Percentiles rank a stretch among this genome's conserved stretches.
phyloP scores from a whole-genome alignment of 53 echinoderm and acorn worm species.

The Stichopus horrens region DNA sequence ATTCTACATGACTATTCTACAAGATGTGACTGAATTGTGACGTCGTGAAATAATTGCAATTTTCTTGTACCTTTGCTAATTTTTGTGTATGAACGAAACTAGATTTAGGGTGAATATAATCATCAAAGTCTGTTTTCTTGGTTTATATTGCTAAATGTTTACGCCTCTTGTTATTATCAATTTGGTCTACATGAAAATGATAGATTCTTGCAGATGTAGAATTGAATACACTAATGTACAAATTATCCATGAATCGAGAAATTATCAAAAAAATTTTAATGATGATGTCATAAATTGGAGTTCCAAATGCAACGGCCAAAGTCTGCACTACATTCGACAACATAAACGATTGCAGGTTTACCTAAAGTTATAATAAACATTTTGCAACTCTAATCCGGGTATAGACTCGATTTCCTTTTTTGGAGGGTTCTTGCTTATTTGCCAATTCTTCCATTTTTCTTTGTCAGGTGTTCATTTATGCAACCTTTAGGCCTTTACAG shows the following conservation, averaged over 20 bases:
- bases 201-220: constrained; percentile 24
- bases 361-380: too few species aligned
- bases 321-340: too few species aligned
- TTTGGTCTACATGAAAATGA: constrained; percentile 15
- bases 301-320: too few species aligned
- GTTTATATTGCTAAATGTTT: too few species aligned
- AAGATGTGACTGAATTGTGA: constrained; percentile 13
- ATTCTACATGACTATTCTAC: neutral
- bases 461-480: too few species aligned
- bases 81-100: neutral
- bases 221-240: constrained; percentile 5
- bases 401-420: too few species aligned
- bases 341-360: too few species aligned
- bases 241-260: constrained; percentile 12
- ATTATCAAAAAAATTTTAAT: neutral
- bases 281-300: constrained; percentile 15
- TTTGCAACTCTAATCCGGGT: too few species aligned
- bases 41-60: constrained; percentile 21
- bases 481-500: too few species aligned
- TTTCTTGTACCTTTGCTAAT: neutral
- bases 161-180: neutral
- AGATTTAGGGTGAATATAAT: neutral
- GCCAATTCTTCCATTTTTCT: too few species aligned
- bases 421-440: too few species aligned
- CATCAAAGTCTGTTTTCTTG: constrained; percentile 38